phyloP scores from a whole-genome alignment of 2,113 vertebrate species.

The Heteronetta atricapilla region DNA sequence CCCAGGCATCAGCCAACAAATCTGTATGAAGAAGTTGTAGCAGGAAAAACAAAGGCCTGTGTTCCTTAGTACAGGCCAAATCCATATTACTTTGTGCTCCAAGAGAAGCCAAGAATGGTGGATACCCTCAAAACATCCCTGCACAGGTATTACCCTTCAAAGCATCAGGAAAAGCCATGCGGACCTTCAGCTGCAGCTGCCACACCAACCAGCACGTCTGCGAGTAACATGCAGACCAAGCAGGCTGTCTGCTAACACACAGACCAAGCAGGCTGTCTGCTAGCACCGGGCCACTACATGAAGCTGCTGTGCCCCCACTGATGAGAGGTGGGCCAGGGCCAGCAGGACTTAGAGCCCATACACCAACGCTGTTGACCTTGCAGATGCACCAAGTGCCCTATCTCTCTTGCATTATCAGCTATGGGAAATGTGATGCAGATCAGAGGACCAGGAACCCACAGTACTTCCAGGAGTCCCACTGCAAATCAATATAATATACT shows the following conservation, averaged over 20 bases:
- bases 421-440: too few species aligned
- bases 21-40: background rate
- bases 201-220: background rate
- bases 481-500: background rate
- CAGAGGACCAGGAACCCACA: background rate
- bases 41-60: background rate
- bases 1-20: background rate
- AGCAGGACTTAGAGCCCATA: background rate
- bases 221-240: background rate
- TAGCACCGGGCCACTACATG: background rate
- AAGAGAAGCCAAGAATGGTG: background rate
- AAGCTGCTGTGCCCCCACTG: background rate
- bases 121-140: background rate
- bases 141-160: background rate
- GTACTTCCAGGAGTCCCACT: background rate
- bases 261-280: background rate
- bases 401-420: too few species aligned
- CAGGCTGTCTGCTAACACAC: background rate
- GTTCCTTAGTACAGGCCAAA: background rate
- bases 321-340: background rate
- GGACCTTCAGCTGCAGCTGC: background rate
- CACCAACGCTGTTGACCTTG: background rate
- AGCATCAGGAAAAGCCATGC: background rate
- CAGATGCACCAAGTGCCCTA: background rate
- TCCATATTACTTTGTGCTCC: background rate